Evolutionary conservation across 2,888 invertebrate genomes (phyloP).

Genomic region (Ormyrus labotus): DNA sequence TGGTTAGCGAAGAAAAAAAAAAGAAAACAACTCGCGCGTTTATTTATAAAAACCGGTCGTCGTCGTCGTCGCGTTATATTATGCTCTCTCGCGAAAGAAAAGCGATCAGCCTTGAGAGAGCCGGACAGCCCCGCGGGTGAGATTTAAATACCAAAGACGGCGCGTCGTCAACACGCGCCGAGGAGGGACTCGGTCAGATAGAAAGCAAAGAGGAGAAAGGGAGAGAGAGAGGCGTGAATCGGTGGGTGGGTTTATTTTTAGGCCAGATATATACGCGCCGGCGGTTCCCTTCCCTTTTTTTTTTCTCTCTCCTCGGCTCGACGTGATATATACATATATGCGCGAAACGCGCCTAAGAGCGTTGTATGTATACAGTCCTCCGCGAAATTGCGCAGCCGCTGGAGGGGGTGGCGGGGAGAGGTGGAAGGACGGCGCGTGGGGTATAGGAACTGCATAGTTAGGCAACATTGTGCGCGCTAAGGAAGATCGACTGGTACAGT

Average conservation of each 20-base stretch:
- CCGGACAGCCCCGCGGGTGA: neutral
- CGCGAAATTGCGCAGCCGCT: neutral
- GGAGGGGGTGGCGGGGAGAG: too few species aligned
- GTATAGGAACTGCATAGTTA: too few species aligned
- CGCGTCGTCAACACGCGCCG: constrained; percentile 25
- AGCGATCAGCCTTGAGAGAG: constrained; percentile 24
- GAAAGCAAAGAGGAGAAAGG: neutral
- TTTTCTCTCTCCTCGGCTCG: neutral
- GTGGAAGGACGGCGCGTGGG: too few species aligned
- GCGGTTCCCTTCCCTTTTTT: neutral
- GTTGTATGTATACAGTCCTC: neutral
- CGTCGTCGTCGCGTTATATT: neutral
- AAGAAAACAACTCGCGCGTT: neutral
- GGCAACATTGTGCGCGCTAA: neutral
- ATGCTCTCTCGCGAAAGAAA: neutral
- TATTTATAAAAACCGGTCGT: constrained; percentile 26
- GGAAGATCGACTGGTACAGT: constrained; percentile 9
- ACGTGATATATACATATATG: neutral
- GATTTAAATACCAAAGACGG: constrained; percentile 38
- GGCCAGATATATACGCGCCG: neutral
- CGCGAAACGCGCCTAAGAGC: neutral
- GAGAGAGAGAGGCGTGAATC: constrained; percentile 22
- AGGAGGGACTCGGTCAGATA: constrained; percentile 33
- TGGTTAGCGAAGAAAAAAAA: too few species aligned
- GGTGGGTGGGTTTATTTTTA: constrained; percentile 52